A percentile compares a stretch with the other conserved stretches of the same genome.
phyloP scores from a whole-genome alignment of 2,888 invertebrate genomes.

The Tineola bisselliella region DNA sequence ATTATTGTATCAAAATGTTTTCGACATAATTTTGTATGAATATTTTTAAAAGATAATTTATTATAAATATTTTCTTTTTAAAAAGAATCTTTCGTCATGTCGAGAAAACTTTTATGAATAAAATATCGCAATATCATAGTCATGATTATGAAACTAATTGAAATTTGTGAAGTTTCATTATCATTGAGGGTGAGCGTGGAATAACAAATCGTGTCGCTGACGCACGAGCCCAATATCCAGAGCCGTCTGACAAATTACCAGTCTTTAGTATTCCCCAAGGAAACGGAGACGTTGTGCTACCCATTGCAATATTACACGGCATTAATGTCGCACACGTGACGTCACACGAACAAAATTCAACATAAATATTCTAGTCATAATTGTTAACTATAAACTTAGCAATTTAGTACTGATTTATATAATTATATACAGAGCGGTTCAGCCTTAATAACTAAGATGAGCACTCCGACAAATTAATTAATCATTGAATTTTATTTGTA shows the following conservation, averaged over 20 bases:
- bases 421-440: too few species aligned
- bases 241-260: slow-evolving; percentile 36
- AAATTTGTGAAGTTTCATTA: slow-evolving; percentile 1
- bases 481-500: too few species aligned
- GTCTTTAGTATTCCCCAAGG: slow-evolving; percentile 16
- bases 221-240: slow-evolving; percentile 15
- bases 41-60: too few species aligned
- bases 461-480: too few species aligned
- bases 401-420: too few species aligned
- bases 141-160: not conserved
- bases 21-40: too few species aligned
- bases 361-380: too few species aligned
- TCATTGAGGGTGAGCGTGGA: not conserved
- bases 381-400: too few species aligned
- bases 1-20: too few species aligned
- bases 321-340: not conserved
- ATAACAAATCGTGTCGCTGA: slow-evolving; percentile 6
- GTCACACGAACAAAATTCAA: not conserved
- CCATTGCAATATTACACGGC: not conserved
- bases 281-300: not conserved
- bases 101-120: not conserved
- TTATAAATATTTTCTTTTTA: too few species aligned
- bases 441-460: too few species aligned
- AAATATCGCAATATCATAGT: not conserved
- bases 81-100: too few species aligned